A percentile compares a stretch with the other conserved stretches of the same genome.
Conservation (phyloP, 1,140 invertebrate species). For the Ostrea denselamellosa region DNA sequence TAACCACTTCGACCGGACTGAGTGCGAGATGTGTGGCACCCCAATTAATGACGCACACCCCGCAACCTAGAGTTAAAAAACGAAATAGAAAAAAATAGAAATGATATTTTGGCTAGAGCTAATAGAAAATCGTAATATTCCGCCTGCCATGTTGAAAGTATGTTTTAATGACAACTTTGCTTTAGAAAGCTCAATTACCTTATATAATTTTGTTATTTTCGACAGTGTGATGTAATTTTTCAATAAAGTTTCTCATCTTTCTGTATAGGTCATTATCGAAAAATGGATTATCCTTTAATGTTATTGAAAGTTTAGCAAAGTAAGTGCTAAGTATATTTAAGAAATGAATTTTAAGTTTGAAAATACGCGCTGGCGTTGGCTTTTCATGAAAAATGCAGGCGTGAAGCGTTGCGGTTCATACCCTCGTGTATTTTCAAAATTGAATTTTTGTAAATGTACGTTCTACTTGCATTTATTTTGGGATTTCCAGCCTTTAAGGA, state of each 20-base stretch:
- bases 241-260: neutral
- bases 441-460: no score
- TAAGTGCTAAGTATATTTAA: no score
- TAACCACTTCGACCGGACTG: slow-evolving; percentile 35
- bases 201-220: neutral
- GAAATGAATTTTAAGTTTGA: no score
- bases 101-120: neutral
- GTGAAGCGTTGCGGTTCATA: no score
- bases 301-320: no score
- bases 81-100: neutral
- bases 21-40: slow-evolving; percentile 42
- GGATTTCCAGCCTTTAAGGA: no score
- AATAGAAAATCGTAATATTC: neutral
- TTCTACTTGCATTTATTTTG: no score
- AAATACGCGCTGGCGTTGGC: no score
- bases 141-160: neutral
- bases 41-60: slow-evolving; percentile 23
- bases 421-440: no score
- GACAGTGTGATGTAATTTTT: neutral
- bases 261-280: no score
- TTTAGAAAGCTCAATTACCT: neutral
- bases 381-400: no score
- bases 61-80: neutral
- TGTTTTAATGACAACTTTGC: neutral
- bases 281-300: no score